These are phyloP conservation scores for Zapus hudsonius DNA, from an alignment of 2,113 vertebrate species.

Conservation along the genomic window DNA sequence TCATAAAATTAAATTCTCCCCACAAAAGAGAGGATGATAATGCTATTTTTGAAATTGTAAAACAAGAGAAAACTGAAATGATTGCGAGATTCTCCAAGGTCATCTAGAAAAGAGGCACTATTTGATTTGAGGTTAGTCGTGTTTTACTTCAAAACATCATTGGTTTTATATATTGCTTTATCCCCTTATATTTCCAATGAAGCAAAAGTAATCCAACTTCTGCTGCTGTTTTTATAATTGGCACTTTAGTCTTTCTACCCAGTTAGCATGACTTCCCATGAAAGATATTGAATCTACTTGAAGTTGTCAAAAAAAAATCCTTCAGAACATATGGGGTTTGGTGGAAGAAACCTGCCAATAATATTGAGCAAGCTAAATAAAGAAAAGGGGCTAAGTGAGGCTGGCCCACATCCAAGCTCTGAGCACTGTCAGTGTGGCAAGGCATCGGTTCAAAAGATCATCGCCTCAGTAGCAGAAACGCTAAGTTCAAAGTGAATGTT, in stretches of 20 bases:
- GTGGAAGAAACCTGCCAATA: slow-evolving; percentile 78
- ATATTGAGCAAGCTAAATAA: slow-evolving; percentile 75
- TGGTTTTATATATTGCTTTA: not conserved
- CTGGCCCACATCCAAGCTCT: slow-evolving; percentile 71
- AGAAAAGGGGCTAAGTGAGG: slow-evolving; percentile 73
- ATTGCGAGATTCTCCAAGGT: not conserved
- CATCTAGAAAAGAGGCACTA: slow-evolving; percentile 7
- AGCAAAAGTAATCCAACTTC: slow-evolving; percentile 72
- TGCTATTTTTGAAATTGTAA: slow-evolving; percentile 57
- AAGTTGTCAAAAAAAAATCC: slow-evolving; percentile 81
- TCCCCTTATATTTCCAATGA: slow-evolving; percentile 58
- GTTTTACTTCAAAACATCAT: slow-evolving; percentile 42
- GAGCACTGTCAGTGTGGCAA: slow-evolving; percentile 62
- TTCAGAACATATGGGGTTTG: slow-evolving; percentile 70
- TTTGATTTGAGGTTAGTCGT: not conserved
- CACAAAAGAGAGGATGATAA: slow-evolving; percentile 42
- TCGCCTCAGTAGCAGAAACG: slow-evolving; percentile 41
- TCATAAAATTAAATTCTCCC: slow-evolving; percentile 16
- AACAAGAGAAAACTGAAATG: slow-evolving; percentile 12
- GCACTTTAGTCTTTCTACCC: slow-evolving; percentile 70
- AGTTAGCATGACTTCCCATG: slow-evolving; percentile 78
- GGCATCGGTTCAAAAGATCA: slow-evolving; percentile 72
- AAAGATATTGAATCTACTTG: slow-evolving; percentile 77
- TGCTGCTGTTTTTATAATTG: slow-evolving; percentile 67
- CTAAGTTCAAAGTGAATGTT: slow-evolving; percentile 70